phyloP scores from a whole-genome alignment of 1,140 invertebrate genomes.

The Drosophila saltans region DNA sequence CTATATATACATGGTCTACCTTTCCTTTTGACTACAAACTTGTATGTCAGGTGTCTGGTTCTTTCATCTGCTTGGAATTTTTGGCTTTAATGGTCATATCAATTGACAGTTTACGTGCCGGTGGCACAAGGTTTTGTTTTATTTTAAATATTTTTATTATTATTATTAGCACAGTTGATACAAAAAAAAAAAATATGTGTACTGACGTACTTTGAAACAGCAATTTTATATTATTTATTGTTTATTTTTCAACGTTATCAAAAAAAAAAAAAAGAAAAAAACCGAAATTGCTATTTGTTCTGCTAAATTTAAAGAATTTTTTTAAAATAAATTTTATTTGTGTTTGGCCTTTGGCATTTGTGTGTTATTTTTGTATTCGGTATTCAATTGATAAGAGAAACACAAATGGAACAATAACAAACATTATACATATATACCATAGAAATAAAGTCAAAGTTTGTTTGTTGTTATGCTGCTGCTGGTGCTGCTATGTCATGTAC shows the following conservation, averaged over 20 bases:
- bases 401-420: conserved; percentile 1
- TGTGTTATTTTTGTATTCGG: neutral
- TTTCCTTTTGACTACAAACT: conserved; percentile 2
- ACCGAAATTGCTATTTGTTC: conserved; percentile 34
- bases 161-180: conserved; percentile 60
- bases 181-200: conserved; percentile 16
- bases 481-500: conserved; percentile 22
- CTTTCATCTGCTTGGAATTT: conserved; percentile 7
- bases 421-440: conserved; percentile 1
- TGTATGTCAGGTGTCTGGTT: conserved; percentile 7
- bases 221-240: conserved; percentile 7
- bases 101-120: conserved; percentile 48
- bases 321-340: conserved; percentile 49
- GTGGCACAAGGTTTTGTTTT: conserved; percentile 48
- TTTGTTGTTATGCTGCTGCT: conserved; percentile 18
- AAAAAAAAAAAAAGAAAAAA: conserved; percentile 34
- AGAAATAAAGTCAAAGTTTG: conserved; percentile 18
- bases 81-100: conserved; percentile 38
- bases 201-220: conserved; percentile 60
- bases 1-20: no score
- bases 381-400: conserved; percentile 35
- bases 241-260: conserved; percentile 27
- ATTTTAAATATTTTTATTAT: neutral
- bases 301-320: conserved; percentile 54
- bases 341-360: conserved; percentile 37